A percentile compares a stretch with the other conserved stretches of the same genome.
Conservation (phyloP, 2,888 invertebrate species). For the Melanotus villosus region DNA sequence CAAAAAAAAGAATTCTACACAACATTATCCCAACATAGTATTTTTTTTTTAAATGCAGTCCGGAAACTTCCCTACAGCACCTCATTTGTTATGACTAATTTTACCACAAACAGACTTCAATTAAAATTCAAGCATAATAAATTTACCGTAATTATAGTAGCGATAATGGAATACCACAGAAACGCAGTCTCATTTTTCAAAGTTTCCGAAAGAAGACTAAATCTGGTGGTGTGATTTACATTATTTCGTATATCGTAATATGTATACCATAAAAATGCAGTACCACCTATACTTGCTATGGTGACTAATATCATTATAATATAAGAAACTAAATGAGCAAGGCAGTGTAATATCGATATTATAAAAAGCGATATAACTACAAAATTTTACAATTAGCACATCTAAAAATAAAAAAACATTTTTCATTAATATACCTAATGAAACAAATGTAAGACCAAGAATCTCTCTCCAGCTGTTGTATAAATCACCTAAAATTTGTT, state of each 20-base stretch:
- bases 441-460: constrained; percentile 82
- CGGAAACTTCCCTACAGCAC: no score
- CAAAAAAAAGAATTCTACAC: neutral
- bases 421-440: constrained; percentile 87
- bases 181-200: constrained; percentile 90
- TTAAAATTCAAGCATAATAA: no score
- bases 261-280: constrained; percentile 90
- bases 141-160: constrained; percentile 89
- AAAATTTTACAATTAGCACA: constrained; percentile 26
- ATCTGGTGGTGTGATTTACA: constrained; percentile 71
- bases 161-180: constrained; percentile 86
- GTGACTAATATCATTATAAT: constrained; percentile 87
- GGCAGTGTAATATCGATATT: constrained; percentile 86
- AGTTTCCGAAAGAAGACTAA: constrained; percentile 79
- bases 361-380: constrained; percentile 87
- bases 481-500: constrained; percentile 90
- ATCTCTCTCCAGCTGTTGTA: constrained; percentile 92
- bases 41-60: no score
- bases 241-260: constrained; percentile 83
- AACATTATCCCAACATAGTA: no score
- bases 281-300: constrained; percentile 82
- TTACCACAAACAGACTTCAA: no score
- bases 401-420: neutral
- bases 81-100: no score
- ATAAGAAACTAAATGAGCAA: constrained; percentile 89